Base-by-base conservation (phyloP, 1,140 invertebrate species). In the Drosophila kohkoa region DNA sequence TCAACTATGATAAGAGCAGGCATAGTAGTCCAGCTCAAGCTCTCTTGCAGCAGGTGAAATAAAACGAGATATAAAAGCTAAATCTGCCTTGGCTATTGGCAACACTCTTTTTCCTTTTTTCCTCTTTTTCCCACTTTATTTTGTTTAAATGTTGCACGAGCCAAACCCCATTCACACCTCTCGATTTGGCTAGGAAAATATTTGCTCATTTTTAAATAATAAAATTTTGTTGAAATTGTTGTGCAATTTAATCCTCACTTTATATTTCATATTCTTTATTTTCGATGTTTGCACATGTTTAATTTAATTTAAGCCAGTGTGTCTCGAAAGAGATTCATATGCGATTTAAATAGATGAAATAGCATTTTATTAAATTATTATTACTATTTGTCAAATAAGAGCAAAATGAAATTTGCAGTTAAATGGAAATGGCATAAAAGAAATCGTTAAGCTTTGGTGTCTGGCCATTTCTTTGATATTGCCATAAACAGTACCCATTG, bases 401-500 rank as follows among this genome's bases (percentile, higher is more conserved):
- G 59, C 35, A 66, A 55, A 46, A 76, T 20, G 48, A 52, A 76
- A 62, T 75, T 75, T 70, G 41, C 65, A 49, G 41, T 71, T 72
- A 80, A 79, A 76, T 79, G 58, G 66, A 65, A 79, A 79, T 82
- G 55, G 62, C 83, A 88, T 79, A 82, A 86, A 86, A 86, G 74
- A 63, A 76, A 87, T 77, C 76, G 79, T 86, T 82, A 77, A 86
- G 73, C 76, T 70, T 79, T 87, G 46, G 70, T 82, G 75, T 87
- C 71, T 82, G 79, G 49, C 71, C 52, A 62, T 69, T 66, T 66
- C 46, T 65, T 66, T 54, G 69, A 57, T 52, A 73, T 60, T 20
- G n/a, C n/a, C n/a, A 32, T 15, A 15, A 32, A n/a, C 5, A 7
- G n/a, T 52, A 52, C 28, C 30, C 28, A 8, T 15, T 54, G 28